These are phyloP conservation scores for Synaphobranchus kaupii DNA, from an alignment of 2,797 vertebrate species.

Conservation along the genomic window DNA sequence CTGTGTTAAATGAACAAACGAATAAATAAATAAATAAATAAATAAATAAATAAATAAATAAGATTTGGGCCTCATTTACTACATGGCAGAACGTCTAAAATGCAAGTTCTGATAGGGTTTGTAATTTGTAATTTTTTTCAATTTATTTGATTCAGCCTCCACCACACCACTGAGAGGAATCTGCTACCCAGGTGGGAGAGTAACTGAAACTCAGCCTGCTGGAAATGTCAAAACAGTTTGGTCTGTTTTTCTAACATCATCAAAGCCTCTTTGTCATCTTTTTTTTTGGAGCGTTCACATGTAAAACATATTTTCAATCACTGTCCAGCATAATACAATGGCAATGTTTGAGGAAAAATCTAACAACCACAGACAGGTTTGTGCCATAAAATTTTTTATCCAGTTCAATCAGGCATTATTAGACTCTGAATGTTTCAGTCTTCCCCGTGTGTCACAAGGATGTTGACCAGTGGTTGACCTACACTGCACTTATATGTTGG, in stretches of 20 bases:
- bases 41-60: too few relatives aligned
- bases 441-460: too few relatives aligned
- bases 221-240: slow-evolving; percentile 46
- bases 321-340: neutral
- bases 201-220: slow-evolving; percentile 35
- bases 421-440: neutral
- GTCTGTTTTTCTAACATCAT: slow-evolving; percentile 43
- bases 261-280: slow-evolving; percentile 37
- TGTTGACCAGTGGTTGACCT: too few relatives aligned
- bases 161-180: neutral
- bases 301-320: neutral
- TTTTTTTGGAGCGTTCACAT: neutral
- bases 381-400: neutral
- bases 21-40: too few relatives aligned
- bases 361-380: neutral
- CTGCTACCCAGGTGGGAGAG: neutral
- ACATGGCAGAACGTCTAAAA: neutral
- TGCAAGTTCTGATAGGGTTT: neutral
- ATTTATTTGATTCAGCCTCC: slow-evolving; percentile 32
- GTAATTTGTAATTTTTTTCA: too few relatives aligned
- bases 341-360: neutral
- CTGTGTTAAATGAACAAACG: too few relatives aligned
- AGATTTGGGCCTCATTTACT: neutral
- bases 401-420: neutral
- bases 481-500: neutral